Percentiles rank a stretch among this genome's conserved stretches.
phyloP scores from a whole-genome alignment of 2,113 vertebrate species.

The Acanthisitta chloris region DNA sequence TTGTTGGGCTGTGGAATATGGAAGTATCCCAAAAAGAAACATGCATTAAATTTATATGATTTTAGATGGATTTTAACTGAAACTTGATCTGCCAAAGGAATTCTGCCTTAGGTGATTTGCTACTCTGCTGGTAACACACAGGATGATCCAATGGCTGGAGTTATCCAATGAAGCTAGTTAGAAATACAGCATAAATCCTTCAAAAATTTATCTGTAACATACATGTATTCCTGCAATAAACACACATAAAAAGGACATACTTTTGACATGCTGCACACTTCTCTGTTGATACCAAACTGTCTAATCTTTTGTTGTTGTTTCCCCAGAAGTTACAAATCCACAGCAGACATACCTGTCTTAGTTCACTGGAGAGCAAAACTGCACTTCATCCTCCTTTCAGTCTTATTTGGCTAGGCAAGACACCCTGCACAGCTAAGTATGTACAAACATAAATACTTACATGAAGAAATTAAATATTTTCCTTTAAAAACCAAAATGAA shows the following conservation, averaged over 20 bases:
- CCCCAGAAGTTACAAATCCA: neutral
- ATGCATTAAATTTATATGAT: neutral
- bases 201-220: neutral
- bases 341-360: neutral
- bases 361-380: neutral
- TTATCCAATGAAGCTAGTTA: neutral
- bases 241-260: neutral
- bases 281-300: neutral
- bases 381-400: neutral
- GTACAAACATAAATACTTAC: conserved; percentile 4
- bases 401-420: neutral
- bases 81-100: neutral
- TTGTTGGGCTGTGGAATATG: neutral
- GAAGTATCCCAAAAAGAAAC: neutral
- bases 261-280: neutral
- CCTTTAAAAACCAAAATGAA: conserved; percentile 42
- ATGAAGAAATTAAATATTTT: conserved; percentile 37
- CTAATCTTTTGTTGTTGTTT: neutral
- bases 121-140: neutral
- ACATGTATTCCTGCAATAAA: neutral
- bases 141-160: neutral
- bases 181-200: neutral
- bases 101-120: neutral
- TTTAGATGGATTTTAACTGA: conserved; percentile 8
- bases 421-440: neutral